Percentiles rank a stretch among this genome's conserved stretches.
These are phyloP conservation scores for Candoia aspera DNA, from an alignment of 2,113 vertebrate species.

Conservation along the genomic window DNA sequence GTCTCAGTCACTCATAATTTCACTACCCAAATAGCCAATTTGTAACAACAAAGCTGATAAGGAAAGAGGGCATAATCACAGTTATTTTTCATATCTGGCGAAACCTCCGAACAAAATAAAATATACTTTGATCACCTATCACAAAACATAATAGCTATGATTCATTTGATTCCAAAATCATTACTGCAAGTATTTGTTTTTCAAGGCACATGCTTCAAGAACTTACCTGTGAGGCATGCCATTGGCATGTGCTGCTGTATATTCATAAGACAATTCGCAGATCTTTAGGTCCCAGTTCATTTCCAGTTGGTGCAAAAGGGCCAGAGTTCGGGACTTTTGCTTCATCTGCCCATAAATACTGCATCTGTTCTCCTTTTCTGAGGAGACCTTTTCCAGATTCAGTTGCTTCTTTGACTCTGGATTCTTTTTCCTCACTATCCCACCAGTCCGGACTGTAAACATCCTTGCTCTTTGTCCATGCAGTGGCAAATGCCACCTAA, in stretches of 20 bases:
- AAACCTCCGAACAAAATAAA: fast-evolving
- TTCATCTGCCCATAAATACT: constrained; percentile 68
- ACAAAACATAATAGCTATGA: not conserved
- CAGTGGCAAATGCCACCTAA: not conserved
- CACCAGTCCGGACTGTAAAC: constrained; percentile 86
- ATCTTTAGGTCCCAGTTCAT: constrained; percentile 90
- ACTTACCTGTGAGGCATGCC: constrained; percentile 95
- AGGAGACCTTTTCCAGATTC: constrained; percentile 76
- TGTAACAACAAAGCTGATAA: fast-evolving
- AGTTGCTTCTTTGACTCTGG: constrained; percentile 81
- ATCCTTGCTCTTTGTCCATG: constrained; percentile 62
- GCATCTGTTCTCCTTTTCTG: constrained; percentile 76
- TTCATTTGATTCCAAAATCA: not conserved
- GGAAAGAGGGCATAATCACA: fast-evolving
- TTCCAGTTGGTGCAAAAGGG: constrained; percentile 85
- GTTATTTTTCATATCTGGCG: fast-evolving
- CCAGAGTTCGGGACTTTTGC: constrained; percentile 74
- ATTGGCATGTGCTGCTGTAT: constrained; percentile 79
- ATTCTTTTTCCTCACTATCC: constrained; percentile 73
- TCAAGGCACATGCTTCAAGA: too few relatives aligned
- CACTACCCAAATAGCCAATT: fast-evolving
- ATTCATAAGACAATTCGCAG: constrained; percentile 83
- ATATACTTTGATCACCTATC: not conserved
- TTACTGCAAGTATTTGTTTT: fast-evolving
- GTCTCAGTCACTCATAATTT: fast-evolving